Base-by-base conservation (phyloP, 2,113 vertebrate species). In the Prietella phreatophila region DNA sequence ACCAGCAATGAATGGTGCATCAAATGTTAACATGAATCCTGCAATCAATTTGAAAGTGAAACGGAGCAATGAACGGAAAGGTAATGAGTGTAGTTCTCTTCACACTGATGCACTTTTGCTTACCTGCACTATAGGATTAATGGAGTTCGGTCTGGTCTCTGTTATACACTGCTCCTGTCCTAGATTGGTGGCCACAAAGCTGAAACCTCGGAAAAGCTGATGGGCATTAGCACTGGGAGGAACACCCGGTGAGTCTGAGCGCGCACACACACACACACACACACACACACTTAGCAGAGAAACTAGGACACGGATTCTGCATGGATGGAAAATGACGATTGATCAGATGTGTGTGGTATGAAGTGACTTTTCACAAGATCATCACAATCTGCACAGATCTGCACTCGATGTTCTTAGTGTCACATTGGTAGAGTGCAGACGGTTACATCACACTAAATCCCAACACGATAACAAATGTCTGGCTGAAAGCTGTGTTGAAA, bases 121-220 rank as follows among this genome's bases (percentile, higher is more conserved):
- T 93, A 98, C 98, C 97, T 98, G 97, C 83, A 97, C 96, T n/a
- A 98, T 97, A 1, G 98, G 97, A 89, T 97, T 96, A 19, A 97
- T 94, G 0, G 93, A 90, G 82, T 91, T 95, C 88, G 91, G 93
- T 84, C 93, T 94, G 30, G 81, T 71, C 1, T 96, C 96, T 30
- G 78, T 33, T 63, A 88, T 93, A 0, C 93, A 90, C 82, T 94
- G 94, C 86, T 99, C 98, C 89, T 97, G 97, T 82, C 89, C 96
- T 92, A 97, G 95, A 92, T 92, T 97, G 5, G 97, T 96, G 71
- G 98, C 98, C 55, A 99, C 95, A 1, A 99, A 99, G 73, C 98
- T 99, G 95, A 99, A 99, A 61, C 98, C 98, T 86, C 98, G 94
- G 92, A 99, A 99, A 92, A 99, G 93, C 91, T 99, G 95, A 90